Base-by-base conservation (phyloP, 2,888 invertebrate genomes). In the Tridacna gigas region DNA sequence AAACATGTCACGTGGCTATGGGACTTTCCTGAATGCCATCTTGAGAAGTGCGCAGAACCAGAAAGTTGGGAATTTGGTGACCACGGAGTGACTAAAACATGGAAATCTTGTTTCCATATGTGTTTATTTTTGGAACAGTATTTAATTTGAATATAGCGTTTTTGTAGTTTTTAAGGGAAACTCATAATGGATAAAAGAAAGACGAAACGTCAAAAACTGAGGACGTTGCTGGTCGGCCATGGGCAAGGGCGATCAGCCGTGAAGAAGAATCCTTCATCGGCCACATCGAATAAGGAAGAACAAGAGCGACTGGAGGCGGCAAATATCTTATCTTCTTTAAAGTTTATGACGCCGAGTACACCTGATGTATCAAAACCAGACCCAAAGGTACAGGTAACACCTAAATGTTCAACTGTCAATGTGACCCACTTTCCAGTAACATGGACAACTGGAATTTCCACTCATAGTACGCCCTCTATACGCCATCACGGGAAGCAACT, bases 21-120 rank as follows among this genome's bases (percentile, higher is more conserved):
- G 91, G 91, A 90, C 89, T 90, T 90, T 90, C 91, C 91, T 89
- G 89, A 89, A 88, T 86, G 89, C 89, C 87, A 88, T 88, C 80
- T 90, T 89, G 82, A 86, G 88, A 78, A 82, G 80, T 79, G 80
- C 84, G 80, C 80, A 80, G 73, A 69, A 82, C 61, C 75, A 22
- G 79, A 80, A 77, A 66, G 81, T 78, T 79, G 87, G 82, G 77
- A 82, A 77, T 87, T 87, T 83, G 67, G 77, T 69, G 67, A 63
- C 63, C 77, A 81, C 83, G 81, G 78, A 79, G 76, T 83, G 65
- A 61, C 60, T 75, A 71, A 77, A 66, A 74, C 74, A 71, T 71
- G 75, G 83, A 77, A 79, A 83, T 83, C 77, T 66, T 20, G 25
- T 61, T 66, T 56, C 66, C 66, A 76, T 63, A 74, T 80, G 82